These are phyloP conservation scores for Lobophora halterata DNA, from an alignment of 2,888 invertebrate species.

Conservation along the genomic window DNA sequence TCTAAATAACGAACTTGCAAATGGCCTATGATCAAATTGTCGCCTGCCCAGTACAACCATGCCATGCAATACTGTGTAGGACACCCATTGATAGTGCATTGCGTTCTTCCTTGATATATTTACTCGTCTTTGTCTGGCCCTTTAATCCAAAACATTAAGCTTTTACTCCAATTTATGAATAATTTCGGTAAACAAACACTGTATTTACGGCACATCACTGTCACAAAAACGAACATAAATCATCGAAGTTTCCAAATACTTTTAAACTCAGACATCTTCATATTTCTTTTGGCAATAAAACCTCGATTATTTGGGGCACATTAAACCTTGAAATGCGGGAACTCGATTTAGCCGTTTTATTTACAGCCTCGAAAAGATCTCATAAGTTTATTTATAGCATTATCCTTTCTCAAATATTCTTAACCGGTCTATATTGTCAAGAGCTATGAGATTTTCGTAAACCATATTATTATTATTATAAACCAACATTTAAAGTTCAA, in stretches of 20 bases:
- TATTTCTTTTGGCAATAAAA: conserved; percentile 7
- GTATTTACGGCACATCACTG: conserved; percentile 18
- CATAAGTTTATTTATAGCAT: conserved; percentile 17
- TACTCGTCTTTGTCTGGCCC: too few species aligned
- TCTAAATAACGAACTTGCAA: too few species aligned
- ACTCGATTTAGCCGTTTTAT: conserved; percentile 18
- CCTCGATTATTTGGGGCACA: conserved; percentile 16
- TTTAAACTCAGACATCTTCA: conserved; percentile 14
- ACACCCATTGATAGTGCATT: too few species aligned
- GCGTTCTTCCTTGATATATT: too few species aligned
- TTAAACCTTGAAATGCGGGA: conserved; percentile 8
- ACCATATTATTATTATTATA: conserved; percentile 1
- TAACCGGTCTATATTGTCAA: conserved; percentile 22
- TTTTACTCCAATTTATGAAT: conserved; percentile 40
- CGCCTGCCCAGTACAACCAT: too few species aligned
- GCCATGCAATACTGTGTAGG: too few species aligned
- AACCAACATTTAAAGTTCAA: conserved; percentile 38
- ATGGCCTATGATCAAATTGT: too few species aligned
- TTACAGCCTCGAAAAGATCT: conserved; percentile 18
- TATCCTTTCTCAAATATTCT: conserved; percentile 17
- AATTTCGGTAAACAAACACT: conserved; percentile 16
- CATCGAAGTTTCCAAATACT: conserved; percentile 8
- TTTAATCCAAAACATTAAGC: conserved; percentile 36
- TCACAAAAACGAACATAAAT: conserved; percentile 12
- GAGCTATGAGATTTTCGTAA: conserved; percentile 8